Conservation (phyloP, 2,888 invertebrate species). For the Leptinotarsa juncta region DNA sequence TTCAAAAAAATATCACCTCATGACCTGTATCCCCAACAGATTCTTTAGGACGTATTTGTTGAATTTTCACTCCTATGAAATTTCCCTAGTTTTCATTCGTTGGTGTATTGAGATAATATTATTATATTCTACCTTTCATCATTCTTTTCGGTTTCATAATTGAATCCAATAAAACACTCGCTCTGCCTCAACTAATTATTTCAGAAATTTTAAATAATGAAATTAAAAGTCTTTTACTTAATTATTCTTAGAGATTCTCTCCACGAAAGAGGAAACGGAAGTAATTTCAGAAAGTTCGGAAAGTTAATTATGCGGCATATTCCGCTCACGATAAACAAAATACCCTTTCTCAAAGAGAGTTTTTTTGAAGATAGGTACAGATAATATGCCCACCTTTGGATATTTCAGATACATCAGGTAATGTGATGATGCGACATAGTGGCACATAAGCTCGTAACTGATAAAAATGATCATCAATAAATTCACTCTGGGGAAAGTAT, state of each 20-base stretch:
- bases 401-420: too few species aligned
- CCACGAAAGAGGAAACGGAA: background rate
- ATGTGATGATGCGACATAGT: too few species aligned
- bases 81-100: background rate
- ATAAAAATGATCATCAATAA: too few species aligned
- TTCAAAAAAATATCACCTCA: too few species aligned
- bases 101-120: background rate
- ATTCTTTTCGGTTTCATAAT: conserved; percentile 1
- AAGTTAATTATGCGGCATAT: conserved; percentile 6
- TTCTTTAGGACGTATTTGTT: too few species aligned
- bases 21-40: too few species aligned
- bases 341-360: background rate
- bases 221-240: conserved; percentile 8
- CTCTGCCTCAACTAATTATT: conserved; percentile 3
- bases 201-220: conserved; percentile 2
- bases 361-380: background rate
- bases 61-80: too few species aligned
- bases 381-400: background rate
- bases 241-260: conserved; percentile 1
- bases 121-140: background rate
- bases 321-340: conserved; percentile 12
- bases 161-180: conserved; percentile 8
- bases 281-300: conserved; percentile 4
- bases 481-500: too few species aligned
- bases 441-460: too few species aligned